Evolutionary conservation across 2,888 invertebrate genomes (phyloP), one percentile per base, ranked within the genome.

Genomic region (Plebejus melissa): DNA sequence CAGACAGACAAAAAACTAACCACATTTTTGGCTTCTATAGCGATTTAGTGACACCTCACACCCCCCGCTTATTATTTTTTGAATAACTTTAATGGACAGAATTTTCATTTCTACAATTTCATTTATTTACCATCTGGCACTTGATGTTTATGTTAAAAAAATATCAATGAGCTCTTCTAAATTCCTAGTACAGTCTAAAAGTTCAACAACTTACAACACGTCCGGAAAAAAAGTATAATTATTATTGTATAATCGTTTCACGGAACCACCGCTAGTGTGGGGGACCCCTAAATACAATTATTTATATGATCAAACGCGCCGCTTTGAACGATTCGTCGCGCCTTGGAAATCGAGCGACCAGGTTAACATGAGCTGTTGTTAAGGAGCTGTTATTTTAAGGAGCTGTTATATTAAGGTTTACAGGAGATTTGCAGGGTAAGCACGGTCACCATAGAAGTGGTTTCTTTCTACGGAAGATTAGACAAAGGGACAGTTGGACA

Each of bases 311-410:
- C 88, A 92, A 90, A 92, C 82, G 77, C n/a, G 82, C 92, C 92
- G 91, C 85, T 22, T 79, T 87, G 92, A 92, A 87, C 91, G 92
- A 93, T 93, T 92, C 90, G 90, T 92, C 89, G 83, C 86, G 87
- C 85, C 89, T 87, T 84, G 83, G 84, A 83, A 82, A 83, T 81
- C 81, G 81, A 82, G 77, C 16, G 77, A 78, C 90, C 89, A 88
- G 74, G 78, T 57, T 79, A 77, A 60, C 50, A 76, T 82, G 88
- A 85, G 46, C 88, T 65, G 58, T 78, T 28, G 75, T 57, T 65
- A 69, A 72, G 72, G 46, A 65, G 65, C 16, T 16, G 28, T 60
- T 60, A 22, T 58, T 22, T 38, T 60, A 5, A 22, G 2, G 22
- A 6, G 32, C 32, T 32, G 32, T 32, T 32, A 32, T 32, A 32